Evolutionary conservation across 2,113 vertebrate genomes (phyloP).

Genomic region (Enhydra lutris): DNA sequence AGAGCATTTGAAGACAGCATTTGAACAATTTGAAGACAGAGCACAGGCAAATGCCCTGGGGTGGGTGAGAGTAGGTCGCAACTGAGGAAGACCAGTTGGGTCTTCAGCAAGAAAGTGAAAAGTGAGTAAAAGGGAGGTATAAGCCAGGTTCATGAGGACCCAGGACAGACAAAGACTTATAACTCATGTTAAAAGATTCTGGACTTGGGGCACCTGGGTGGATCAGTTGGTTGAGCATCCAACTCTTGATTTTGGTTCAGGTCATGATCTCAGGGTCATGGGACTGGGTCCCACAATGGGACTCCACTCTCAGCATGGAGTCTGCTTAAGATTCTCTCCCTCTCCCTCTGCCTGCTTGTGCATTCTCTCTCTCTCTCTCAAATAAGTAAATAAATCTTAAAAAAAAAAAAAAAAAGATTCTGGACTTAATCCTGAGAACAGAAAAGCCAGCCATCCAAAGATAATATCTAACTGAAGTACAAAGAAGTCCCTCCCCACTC

Average conservation of each 20-base stretch:
- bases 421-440: background rate
- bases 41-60: background rate
- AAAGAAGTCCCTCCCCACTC: background rate
- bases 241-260: background rate
- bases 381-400: background rate
- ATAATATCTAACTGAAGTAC: background rate
- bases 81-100: background rate
- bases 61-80: background rate
- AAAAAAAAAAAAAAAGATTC: background rate
- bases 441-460: background rate
- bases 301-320: background rate
- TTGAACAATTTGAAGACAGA: background rate
- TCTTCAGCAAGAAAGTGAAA: background rate
- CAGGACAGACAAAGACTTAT: background rate
- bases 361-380: background rate
- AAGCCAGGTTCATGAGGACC: background rate
- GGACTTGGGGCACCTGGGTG: background rate
- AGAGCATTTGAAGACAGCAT: background rate
- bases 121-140: background rate
- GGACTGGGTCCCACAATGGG: background rate
- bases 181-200: background rate
- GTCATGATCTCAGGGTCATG: background rate
- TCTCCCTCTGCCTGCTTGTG: background rate
- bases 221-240: background rate
- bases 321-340: background rate